Evolutionary conservation across 2,888 invertebrate genomes (phyloP), one percentile per base, ranked within the genome.

Genomic region (Venusia cambrica): DNA sequence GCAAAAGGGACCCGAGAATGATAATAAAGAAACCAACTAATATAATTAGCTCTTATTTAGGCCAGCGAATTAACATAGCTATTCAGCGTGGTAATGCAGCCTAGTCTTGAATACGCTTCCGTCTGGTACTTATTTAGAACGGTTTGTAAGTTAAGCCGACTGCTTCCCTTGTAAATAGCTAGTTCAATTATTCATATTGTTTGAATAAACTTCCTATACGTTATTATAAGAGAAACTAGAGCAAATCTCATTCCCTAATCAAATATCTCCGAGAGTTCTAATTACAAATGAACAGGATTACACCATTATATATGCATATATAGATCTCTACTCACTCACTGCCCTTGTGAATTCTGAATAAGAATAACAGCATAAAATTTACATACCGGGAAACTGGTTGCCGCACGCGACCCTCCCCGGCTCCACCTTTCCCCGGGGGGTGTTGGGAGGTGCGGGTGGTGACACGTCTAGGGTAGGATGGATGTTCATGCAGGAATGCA

Each of bases 301-400:
- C 36, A 43, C 51, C 39, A 46, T 53, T 57, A 53, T 41, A 56
- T 47, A 45, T 54, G 52, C 57, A 48, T 56, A 73, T 73, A 73
- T 74, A 68, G 72, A 65, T 69, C 68, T 72, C 68, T 65, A 57
- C 61, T 71, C 71, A 73, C 73, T 75, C 68, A 76, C 72, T 85
- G 81, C 77, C 83, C 84, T 84, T 81, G 83, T 78, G 65, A 75
- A 76, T 73, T 75, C 57, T 45, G 58, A 75, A 74, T 77, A 78
- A 79, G 75, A 81, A 74, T 77, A 79, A 77, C 73, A 73, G 70
- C 69, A 78, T 81, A 72, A 80, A 79, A 84, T 85, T 84, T 83
- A 76, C 80, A 80, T 80, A 72, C 62, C 71, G 66, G 58, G 71
- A 70, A 70, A 69, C 62, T 51, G 61, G 56, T 44, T 57, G 54